Evolutionary conservation across 2,113 vertebrate species (phyloP).

Genomic region (Platanista minor): DNA sequence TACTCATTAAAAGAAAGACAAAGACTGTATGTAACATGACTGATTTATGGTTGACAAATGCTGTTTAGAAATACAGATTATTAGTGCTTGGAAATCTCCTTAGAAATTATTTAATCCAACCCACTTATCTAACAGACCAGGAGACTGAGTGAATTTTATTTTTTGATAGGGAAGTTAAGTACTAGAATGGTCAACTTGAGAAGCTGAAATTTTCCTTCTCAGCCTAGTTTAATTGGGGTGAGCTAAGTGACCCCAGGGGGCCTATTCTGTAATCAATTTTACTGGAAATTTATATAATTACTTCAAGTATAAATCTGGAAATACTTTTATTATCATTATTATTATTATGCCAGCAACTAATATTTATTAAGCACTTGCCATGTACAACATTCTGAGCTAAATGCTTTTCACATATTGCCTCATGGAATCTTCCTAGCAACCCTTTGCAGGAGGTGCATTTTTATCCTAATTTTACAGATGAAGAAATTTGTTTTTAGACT

Average conservation of each 20-base stretch:
- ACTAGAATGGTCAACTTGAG: neutral
- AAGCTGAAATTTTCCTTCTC: constrained; percentile 32
- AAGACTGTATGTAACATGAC: neutral
- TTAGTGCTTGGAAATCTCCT: neutral
- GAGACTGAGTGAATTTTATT: constrained; percentile 7
- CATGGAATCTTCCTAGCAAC: neutral
- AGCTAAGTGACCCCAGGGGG: neutral
- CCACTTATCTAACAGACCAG: neutral
- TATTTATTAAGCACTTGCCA: neutral
- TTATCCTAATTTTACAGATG: constrained; percentile 13
- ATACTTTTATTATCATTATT: neutral
- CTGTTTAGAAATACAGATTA: neutral
- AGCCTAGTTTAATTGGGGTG: neutral
- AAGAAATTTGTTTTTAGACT: neutral
- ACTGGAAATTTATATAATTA: neutral
- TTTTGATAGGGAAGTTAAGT: neutral
- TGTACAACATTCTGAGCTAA: neutral
- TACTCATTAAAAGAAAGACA: neutral
- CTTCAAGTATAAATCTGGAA: neutral
- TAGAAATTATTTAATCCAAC: neutral
- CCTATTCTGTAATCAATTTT: neutral
- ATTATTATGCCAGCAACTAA: neutral
- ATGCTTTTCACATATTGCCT: neutral
- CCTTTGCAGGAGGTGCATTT: neutral
- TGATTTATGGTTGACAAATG: neutral